Evolutionary conservation across 1,140 invertebrate genomes (phyloP), one percentile per base, ranked within the genome.

Genomic region (Drosophila nigrodunni): DNA sequence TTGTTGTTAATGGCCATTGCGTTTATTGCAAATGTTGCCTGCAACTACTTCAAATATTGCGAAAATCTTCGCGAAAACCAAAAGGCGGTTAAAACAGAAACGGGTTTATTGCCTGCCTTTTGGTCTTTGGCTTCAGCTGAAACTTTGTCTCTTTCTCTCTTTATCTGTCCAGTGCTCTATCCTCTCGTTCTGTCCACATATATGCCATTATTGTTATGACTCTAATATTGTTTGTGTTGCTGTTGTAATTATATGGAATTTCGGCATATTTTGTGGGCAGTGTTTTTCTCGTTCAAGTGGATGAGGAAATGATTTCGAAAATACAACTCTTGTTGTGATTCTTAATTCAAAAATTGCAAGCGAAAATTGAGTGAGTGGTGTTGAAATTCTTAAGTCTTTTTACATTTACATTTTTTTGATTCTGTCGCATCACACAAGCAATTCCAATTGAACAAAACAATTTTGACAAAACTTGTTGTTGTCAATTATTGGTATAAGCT

Each of bases 1-100:
- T 30, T 70, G 66, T 62, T 71, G 52, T 65, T 82, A 79, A 82
- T 88, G 77, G 83, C 41, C 59, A 73, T 77, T 81, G 78, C 81
- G 82, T 79, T 81, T 82, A 74, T 88, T 88, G 76, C 83, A 75
- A 78, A 78, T 87, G 25, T 85, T 58, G 77, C 73, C 74, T 76
- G 80, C 72, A 80, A 70, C 74, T 74, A 74, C 75, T 77, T 76
- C 79, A 88, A 79, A 88, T 74, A 82, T 90, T 90, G 87, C 80
- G 79, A 82, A 90, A 90, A 87, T 77, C 71, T 90, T 68, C 72
- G 73, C 71, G 65, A 80, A 90, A 90, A 82, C 75, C 78, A 80
- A 90, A 82, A 88, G 70, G 66, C 68, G 69, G 49, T 71, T 70
- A 65, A 79, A 74, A 69, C 47, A 57, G 68, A 82, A 87, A 87